phyloP scores from a whole-genome alignment of 1,140 invertebrate species.

The Lepidurus arcticus region DNA sequence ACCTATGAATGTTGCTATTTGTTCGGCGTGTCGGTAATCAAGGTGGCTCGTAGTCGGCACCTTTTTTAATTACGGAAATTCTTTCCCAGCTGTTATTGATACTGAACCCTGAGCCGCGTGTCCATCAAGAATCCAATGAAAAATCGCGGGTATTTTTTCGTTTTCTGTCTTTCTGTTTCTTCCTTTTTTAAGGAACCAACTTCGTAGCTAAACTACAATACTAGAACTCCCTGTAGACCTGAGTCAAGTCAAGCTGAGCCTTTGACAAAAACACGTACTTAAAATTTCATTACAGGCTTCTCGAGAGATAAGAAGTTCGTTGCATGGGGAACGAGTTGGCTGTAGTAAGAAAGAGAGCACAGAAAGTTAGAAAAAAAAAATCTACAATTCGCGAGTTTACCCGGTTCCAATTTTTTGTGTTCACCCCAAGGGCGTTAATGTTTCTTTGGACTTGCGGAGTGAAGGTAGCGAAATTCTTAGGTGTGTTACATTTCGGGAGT shows the following conservation, averaged over 20 bases:
- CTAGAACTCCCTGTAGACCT: not conserved
- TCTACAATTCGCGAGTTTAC: not conserved
- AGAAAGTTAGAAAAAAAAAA: not conserved
- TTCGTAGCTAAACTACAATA: not conserved
- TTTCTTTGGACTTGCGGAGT: not conserved
- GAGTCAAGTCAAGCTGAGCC: not conserved
- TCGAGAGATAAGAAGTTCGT: not conserved
- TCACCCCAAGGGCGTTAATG: no score
- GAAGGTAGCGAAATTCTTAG: not conserved
- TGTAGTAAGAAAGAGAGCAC: not conserved
- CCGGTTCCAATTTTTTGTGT: no score
- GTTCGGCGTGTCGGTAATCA: no score
- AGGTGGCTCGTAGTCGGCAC: not conserved
- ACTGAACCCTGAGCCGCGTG: not conserved
- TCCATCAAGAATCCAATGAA: not conserved
- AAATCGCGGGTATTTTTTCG: not conserved
- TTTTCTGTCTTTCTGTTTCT: not conserved
- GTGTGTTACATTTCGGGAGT: not conserved
- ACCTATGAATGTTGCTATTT: not conserved
- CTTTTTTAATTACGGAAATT: not conserved
- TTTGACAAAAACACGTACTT: slow-evolving; percentile 2
- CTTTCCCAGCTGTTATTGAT: not conserved
- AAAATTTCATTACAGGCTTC: not conserved
- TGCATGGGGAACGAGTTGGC: not conserved
- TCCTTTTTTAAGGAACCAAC: not conserved